phyloP scores from a whole-genome alignment of 2,797 vertebrate species.

The Sebastes itinus region DNA sequence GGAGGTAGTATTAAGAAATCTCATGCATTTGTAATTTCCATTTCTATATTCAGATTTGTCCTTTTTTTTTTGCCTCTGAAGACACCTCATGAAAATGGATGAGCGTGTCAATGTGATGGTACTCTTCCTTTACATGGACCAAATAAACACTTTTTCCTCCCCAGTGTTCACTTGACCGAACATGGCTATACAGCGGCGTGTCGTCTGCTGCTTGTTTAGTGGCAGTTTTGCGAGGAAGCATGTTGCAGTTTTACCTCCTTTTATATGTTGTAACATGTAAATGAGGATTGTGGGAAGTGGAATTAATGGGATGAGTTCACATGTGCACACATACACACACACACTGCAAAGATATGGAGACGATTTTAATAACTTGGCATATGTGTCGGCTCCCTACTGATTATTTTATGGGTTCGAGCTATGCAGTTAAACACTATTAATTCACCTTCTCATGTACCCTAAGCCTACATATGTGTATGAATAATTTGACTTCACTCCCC shows the following conservation, averaged over 20 bases:
- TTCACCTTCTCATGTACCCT: not conserved
- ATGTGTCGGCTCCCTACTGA: not conserved
- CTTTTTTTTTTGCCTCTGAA: slow-evolving; percentile 14
- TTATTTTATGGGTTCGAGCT: not conserved
- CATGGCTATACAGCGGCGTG: not conserved
- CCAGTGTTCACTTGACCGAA: slow-evolving; percentile 35
- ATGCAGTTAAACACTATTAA: slow-evolving; percentile 12
- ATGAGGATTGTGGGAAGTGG: slow-evolving; percentile 31
- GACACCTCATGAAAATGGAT: slow-evolving; percentile 64
- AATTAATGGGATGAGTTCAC: slow-evolving; percentile 24
- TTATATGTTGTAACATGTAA: slow-evolving; percentile 24
- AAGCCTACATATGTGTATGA: slow-evolving; percentile 34
- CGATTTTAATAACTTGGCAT: slow-evolving; percentile 5
- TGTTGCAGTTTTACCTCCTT: not conserved
- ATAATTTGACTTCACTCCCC: slow-evolving; percentile 19
- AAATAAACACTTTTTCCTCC: slow-evolving; percentile 44
- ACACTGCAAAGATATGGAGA: not conserved
- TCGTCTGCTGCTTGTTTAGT: not conserved
- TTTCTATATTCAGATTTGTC: slow-evolving; percentile 60
- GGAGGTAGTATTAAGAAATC: slow-evolving; percentile 52
- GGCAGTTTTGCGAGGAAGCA: not conserved
- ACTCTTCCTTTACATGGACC: slow-evolving; percentile 41
- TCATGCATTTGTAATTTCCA: slow-evolving; percentile 70
- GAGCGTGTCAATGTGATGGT: slow-evolving; percentile 54
- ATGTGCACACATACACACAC: not conserved